Evolutionary conservation across 2,113 vertebrate genomes (phyloP).

Genomic region (Lophochroa leadbeateri): DNA sequence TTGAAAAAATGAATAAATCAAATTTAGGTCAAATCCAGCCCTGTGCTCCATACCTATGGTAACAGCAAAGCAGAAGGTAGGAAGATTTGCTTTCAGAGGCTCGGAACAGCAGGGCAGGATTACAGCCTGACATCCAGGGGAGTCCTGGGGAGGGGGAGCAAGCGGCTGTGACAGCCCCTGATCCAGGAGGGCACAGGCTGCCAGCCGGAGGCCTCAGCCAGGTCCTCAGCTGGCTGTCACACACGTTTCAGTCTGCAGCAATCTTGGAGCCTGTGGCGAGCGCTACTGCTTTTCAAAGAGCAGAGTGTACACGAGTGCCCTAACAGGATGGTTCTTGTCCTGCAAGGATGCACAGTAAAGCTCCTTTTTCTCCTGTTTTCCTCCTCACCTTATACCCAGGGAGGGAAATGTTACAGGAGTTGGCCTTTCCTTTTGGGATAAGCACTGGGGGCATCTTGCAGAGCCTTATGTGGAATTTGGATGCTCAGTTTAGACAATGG

Average conservation of each 20-base stretch:
- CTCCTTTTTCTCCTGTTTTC: not conserved
- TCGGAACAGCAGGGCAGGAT: conserved; percentile 11
- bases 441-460: not conserved
- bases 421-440: not conserved
- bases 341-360: not conserved
- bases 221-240: conserved; percentile 44
- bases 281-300: not conserved
- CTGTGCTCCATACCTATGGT: conserved; percentile 23
- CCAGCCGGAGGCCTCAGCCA: not conserved
- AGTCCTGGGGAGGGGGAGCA: not conserved
- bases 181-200: not conserved
- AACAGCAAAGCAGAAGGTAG: conserved; percentile 14
- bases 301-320: rapidly evolving
- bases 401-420: not conserved
- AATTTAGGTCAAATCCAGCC: conserved; percentile 58
- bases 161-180: not conserved
- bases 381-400: not conserved
- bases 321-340: rapidly evolving
- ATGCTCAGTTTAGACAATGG: rapidly evolving
- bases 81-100: not conserved
- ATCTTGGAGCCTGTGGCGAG: not conserved
- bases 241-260: not conserved
- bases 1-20: conserved; percentile 62
- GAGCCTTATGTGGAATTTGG: rapidly evolving
- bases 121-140: not conserved